Percentiles rank a stretch among this genome's conserved stretches.
Conservation (phyloP, 2,797 vertebrate species). For the Notolepis coatsorum region DNA sequence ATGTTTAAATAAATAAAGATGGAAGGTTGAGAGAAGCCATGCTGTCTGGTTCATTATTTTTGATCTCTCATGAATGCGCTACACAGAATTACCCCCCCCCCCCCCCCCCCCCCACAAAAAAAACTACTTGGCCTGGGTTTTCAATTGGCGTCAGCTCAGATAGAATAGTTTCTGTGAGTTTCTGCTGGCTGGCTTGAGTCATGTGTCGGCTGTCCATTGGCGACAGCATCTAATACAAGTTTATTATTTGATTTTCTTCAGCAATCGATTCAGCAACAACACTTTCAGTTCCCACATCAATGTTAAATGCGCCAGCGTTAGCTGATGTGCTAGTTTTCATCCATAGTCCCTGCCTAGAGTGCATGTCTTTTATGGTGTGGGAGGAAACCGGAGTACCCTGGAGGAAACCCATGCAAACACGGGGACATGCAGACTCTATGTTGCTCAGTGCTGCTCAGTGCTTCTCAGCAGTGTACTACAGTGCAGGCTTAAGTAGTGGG, state of each 20-base stretch:
- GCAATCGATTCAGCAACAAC: too few relatives aligned
- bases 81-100: slow-evolving; percentile 33
- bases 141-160: slow-evolving; percentile 37
- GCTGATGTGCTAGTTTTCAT: too few relatives aligned
- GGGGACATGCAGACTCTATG: too few relatives aligned
- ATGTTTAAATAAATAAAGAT: slow-evolving; percentile 18
- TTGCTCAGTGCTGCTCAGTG: too few relatives aligned
- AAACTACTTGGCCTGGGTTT: slow-evolving; percentile 16
- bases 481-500: too few relatives aligned
- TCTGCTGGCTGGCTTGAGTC: slow-evolving; percentile 43
- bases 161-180: slow-evolving; percentile 35
- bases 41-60: slow-evolving; percentile 34
- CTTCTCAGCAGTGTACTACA: too few relatives aligned
- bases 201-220: slow-evolving; percentile 47
- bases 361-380: too few relatives aligned
- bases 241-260: too few relatives aligned
- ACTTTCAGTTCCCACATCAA: slow-evolving; percentile 18
- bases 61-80: slow-evolving; percentile 34
- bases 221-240: slow-evolving; percentile 43
- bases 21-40: slow-evolving; percentile 20
- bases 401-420: neutral
- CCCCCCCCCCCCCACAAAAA: too few relatives aligned
- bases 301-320: too few relatives aligned
- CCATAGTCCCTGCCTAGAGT: too few relatives aligned
- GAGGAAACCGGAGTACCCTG: too few relatives aligned